Evolutionary conservation across 2,888 invertebrate species (phyloP).

Genomic region (Ernsta delagoae): DNA sequence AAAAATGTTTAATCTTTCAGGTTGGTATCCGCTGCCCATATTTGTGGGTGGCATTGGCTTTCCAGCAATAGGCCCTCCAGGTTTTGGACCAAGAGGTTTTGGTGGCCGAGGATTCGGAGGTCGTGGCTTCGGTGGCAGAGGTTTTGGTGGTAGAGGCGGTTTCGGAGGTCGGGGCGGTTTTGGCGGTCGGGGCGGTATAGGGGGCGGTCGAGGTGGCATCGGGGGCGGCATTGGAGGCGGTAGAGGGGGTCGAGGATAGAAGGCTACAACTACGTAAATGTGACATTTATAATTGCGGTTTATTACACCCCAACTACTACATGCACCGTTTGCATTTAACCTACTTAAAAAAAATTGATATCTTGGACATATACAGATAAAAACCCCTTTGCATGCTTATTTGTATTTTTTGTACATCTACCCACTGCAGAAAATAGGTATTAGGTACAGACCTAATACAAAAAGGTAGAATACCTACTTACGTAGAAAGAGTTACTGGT

Average conservation of each 20-base stretch:
- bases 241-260: conserved; percentile 40
- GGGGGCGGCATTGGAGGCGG: conserved; percentile 30
- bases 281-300: too few relatives aligned
- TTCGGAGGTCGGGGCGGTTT: conserved; percentile 47
- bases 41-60: conserved; percentile 12
- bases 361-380: too few relatives aligned
- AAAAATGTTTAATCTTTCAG: conserved; percentile 9
- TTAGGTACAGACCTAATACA: too few relatives aligned
- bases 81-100: conserved; percentile 46
- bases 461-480: too few relatives aligned
- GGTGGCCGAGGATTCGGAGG: conserved; percentile 50
- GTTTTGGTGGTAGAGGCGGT: conserved; percentile 52
- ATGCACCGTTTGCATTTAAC: too few relatives aligned
- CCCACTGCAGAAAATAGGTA: too few relatives aligned
- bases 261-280: too few relatives aligned
- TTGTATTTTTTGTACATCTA: too few relatives aligned
- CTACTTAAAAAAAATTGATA: too few relatives aligned
- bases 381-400: too few relatives aligned
- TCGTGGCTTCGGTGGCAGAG: conserved; percentile 50
- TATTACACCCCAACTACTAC: too few relatives aligned
- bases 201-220: not conserved
- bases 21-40: conserved; percentile 20
- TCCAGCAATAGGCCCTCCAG: not conserved
- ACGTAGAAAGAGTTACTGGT: too few relatives aligned
- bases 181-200: not conserved